Percentiles rank a stretch among this genome's conserved stretches.
phyloP scores from a whole-genome alignment of 2,113 vertebrate genomes.

The Lutjanus erythropterus region DNA sequence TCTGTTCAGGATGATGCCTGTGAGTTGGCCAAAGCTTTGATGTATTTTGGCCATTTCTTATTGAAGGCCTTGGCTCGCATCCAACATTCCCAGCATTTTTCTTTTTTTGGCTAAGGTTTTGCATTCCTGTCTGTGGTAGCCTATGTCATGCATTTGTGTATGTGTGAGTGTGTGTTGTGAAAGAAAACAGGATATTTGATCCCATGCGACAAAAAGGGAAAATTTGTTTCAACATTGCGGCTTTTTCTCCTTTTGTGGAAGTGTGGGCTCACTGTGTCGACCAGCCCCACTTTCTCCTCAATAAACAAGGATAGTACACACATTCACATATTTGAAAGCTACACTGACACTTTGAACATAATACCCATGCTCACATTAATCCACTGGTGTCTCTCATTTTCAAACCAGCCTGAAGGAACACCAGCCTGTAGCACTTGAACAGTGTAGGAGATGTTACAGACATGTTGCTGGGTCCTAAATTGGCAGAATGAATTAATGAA shows the following conservation, averaged over 20 bases:
- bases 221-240: constrained; percentile 78
- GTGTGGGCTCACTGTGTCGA: constrained; percentile 49
- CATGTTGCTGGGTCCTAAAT: neutral
- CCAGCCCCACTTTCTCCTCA: constrained; percentile 34
- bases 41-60: constrained; percentile 62
- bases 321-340: constrained; percentile 20
- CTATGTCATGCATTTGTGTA: constrained; percentile 35
- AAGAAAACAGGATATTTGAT: constrained; percentile 62
- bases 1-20: constrained; percentile 12
- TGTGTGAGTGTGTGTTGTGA: constrained; percentile 42
- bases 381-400: neutral
- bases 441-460: neutral
- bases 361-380: neutral
- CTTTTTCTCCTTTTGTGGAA: constrained; percentile 83
- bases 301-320: constrained; percentile 25
- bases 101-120: constrained; percentile 47
- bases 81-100: constrained; percentile 69
- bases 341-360: constrained; percentile 14
- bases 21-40: constrained; percentile 16
- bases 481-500: neutral
- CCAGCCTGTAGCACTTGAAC: neutral
- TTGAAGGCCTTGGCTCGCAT: constrained; percentile 61
- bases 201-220: constrained; percentile 72
- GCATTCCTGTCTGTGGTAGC: constrained; percentile 54
- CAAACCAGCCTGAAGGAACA: neutral